Evolutionary conservation across 2,113 vertebrate species (phyloP).

Genomic region (Cynopterus brachyotis): DNA sequence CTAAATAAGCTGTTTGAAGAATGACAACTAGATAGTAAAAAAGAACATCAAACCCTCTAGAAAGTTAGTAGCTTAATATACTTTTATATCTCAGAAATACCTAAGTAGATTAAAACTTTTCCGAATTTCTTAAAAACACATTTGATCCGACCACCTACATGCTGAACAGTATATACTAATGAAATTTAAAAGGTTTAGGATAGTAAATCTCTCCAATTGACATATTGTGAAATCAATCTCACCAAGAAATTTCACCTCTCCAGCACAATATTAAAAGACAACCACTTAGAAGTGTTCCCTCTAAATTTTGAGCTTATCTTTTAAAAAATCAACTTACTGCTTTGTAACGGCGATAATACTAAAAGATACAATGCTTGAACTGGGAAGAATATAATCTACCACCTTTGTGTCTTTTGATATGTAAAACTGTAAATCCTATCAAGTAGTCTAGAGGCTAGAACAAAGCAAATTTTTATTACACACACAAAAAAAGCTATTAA

Average conservation of each 20-base stretch:
- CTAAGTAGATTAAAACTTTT: conserved; percentile 55
- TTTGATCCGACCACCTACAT: conserved; percentile 48
- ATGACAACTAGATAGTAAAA: neutral
- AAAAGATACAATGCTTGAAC: conserved; percentile 57
- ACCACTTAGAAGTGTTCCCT: neutral
- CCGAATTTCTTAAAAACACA: conserved; percentile 45
- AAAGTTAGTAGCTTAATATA: conserved; percentile 44
- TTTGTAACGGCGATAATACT: conserved; percentile 32
- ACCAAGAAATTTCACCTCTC: conserved; percentile 28
- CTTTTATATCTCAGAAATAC: conserved; percentile 50
- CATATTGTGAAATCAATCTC: neutral
- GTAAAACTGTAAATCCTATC: conserved; percentile 46
- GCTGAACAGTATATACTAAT: conserved; percentile 15
- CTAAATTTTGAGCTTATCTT: neutral
- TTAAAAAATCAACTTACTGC: conserved; percentile 22
- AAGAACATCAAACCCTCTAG: conserved; percentile 21
- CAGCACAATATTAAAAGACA: conserved; percentile 30
- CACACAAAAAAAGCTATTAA: conserved; percentile 48
- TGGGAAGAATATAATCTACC: conserved; percentile 43
- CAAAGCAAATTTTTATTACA: conserved; percentile 70
- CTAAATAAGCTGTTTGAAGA: conserved; percentile 48
- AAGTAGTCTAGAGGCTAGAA: conserved; percentile 49
- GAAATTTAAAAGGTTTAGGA: conserved; percentile 59
- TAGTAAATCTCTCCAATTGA: conserved; percentile 38
- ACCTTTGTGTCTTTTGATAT: conserved; percentile 64